Evolutionary conservation across 2,113 vertebrate species (phyloP).

Genomic region (Callaeas wilsoni): DNA sequence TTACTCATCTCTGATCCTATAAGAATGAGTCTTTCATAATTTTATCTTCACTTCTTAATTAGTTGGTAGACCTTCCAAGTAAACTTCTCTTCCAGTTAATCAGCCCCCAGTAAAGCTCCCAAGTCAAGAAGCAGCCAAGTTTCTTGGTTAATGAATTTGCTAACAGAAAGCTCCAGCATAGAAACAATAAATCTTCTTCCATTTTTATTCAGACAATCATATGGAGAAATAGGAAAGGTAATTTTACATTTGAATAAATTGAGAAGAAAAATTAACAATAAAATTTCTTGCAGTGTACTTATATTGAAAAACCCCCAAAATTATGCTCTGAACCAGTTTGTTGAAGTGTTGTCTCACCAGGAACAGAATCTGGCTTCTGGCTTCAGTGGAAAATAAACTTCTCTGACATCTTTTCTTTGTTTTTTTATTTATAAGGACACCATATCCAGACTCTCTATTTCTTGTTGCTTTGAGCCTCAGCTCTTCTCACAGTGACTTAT

Average conservation of each 20-base stretch:
- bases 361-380: not conserved
- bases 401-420: not conserved
- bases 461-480: not conserved
- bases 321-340: not conserved
- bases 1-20: not conserved
- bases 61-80: not conserved
- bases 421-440: not conserved
- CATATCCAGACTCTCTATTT: not conserved
- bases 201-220: not conserved
- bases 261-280: not conserved
- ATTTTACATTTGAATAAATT: not conserved
- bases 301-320: not conserved
- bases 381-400: not conserved
- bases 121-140: not conserved
- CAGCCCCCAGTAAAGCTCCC: not conserved
- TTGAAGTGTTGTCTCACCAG: not conserved
- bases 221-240: not conserved
- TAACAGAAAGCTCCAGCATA: not conserved
- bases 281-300: not conserved
- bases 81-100: not conserved
- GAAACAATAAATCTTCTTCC: not conserved
- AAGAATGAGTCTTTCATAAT: not conserved
- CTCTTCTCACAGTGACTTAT: not conserved
- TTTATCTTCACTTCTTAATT: not conserved
- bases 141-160: not conserved